Percentiles rank a stretch among this genome's conserved stretches.
Conservation (phyloP, 2,113 vertebrate genomes). For the Odocoileus virginianus region DNA sequence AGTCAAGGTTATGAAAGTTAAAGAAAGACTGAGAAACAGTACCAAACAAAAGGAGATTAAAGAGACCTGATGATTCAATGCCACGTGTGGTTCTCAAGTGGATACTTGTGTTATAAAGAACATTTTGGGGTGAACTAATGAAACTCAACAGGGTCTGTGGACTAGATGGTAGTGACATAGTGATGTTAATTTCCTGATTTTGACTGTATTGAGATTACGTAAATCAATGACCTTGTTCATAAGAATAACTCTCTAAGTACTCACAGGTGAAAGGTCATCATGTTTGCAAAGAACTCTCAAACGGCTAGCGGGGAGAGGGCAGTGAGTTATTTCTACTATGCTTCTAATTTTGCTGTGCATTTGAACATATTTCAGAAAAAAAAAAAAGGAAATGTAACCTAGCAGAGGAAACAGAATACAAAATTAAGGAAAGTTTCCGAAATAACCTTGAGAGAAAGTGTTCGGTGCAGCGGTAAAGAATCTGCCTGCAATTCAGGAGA, state of each 20-base stretch:
- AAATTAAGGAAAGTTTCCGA: neutral
- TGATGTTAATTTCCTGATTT: neutral
- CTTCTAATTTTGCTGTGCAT: neutral
- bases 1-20: neutral
- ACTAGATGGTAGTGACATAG: neutral
- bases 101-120: neutral
- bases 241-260: neutral
- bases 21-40: neutral
- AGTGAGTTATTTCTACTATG: neutral
- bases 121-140: neutral
- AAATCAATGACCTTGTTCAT: neutral
- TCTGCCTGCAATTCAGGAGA: neutral
- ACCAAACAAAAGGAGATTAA: neutral
- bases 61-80: neutral
- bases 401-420: neutral
- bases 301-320: neutral
- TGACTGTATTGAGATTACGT: neutral
- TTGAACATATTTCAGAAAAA: conserved; percentile 8
- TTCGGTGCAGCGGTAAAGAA: neutral
- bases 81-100: neutral
- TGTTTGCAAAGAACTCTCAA: neutral
- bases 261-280: neutral
- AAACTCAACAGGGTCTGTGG: neutral
- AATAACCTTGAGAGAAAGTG: neutral
- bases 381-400: neutral